These are phyloP conservation scores for Psittacara wagleri DNA, from an alignment of 2,113 vertebrate species.

Conservation along the genomic window DNA sequence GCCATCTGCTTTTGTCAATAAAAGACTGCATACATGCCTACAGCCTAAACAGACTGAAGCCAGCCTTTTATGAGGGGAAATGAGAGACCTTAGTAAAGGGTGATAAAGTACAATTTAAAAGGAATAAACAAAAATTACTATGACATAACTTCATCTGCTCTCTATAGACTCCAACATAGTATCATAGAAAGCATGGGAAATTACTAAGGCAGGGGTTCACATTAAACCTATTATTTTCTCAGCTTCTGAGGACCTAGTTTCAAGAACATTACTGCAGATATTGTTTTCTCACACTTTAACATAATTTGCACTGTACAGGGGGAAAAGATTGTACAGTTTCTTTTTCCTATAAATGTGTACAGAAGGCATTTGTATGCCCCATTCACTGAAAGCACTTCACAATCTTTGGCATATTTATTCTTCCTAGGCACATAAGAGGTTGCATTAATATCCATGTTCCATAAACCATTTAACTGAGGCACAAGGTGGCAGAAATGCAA, in stretches of 20 bases:
- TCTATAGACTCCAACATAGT: neutral
- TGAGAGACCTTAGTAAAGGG: neutral
- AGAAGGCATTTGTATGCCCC: neutral
- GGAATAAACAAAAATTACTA: constrained; percentile 37
- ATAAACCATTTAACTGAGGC: neutral
- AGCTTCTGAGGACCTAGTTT: neutral
- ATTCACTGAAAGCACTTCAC: neutral
- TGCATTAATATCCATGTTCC: neutral
- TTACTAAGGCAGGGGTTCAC: constrained; percentile 2
- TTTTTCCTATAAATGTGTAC: neutral
- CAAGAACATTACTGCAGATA: constrained; percentile 19
- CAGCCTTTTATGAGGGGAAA: constrained; percentile 37
- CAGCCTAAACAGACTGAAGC: constrained; percentile 41
- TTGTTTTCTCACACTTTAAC: constrained; percentile 17
- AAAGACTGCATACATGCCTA: constrained; percentile 6
- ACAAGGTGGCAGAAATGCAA: neutral
- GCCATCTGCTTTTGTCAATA: constrained; percentile 70
- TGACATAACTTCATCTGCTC: neutral
- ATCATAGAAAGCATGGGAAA: constrained; percentile 15
- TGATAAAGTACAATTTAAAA: constrained; percentile 46
- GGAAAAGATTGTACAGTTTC: neutral
- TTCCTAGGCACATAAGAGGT: neutral
- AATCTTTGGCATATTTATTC: neutral
- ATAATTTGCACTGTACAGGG: neutral
- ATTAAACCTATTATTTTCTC: constrained; percentile 47